A percentile compares a stretch with the other conserved stretches of the same genome.
These are phyloP conservation scores for Catocala fraxini DNA, from an alignment of 2,888 invertebrate species.

Conservation along the genomic window DNA sequence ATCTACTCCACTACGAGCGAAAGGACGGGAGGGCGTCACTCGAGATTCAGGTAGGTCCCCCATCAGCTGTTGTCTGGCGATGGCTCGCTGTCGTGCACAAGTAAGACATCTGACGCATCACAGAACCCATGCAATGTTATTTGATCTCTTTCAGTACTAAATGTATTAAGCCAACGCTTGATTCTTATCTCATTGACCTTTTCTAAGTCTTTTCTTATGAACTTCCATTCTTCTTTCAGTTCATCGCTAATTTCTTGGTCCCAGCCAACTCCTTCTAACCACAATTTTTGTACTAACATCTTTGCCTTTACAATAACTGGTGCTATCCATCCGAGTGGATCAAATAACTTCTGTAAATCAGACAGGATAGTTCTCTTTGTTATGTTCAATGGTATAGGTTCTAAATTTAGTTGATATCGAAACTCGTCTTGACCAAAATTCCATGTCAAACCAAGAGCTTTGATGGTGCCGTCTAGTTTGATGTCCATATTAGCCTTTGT, in stretches of 20 bases:
- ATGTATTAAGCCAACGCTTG: constrained; percentile 1
- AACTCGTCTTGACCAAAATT: too few species aligned
- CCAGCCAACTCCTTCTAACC: too few species aligned
- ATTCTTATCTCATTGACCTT: constrained; percentile 11
- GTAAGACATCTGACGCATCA: constrained; percentile 45
- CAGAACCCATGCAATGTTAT: constrained; percentile 30
- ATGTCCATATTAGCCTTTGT: too few species aligned
- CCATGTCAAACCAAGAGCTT: too few species aligned
- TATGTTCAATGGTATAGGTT: too few species aligned
- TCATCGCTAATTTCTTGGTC: too few species aligned
- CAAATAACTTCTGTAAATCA: constrained; percentile 27
- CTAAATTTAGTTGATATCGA: too few species aligned
- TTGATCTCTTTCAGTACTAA: constrained; percentile 8
- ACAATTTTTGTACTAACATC: too few species aligned
- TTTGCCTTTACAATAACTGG: too few species aligned
- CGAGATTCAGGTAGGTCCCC: constrained; percentile 44
- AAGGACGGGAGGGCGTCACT: constrained; percentile 42
- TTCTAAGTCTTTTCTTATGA: constrained; percentile 15
- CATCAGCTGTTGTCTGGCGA: constrained; percentile 41
- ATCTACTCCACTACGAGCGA: constrained; percentile 43
- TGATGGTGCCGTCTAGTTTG: too few species aligned
- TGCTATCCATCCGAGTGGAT: constrained; percentile 25
- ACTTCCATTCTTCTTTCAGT: too few species aligned
- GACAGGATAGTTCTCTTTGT: constrained; percentile 46
- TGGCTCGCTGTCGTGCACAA: constrained; percentile 39